Evolutionary conservation across 2,113 vertebrate genomes (phyloP).

Genomic region (Glaucidium brasilianum): DNA sequence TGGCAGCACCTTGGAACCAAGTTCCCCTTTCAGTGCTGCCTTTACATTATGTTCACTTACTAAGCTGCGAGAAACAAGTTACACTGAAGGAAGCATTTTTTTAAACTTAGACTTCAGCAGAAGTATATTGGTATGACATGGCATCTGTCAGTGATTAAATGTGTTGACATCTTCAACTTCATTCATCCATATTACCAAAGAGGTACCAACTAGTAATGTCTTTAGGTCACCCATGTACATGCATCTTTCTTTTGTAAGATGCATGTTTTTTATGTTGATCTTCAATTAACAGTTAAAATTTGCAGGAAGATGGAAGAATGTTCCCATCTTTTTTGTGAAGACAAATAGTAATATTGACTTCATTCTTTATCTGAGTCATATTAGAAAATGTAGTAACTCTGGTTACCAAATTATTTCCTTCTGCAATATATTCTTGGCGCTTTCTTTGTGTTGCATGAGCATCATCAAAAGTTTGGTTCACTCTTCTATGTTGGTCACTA

Average conservation of each 20-base stretch:
- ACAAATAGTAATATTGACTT: neutral
- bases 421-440: neutral
- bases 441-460: neutral
- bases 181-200: neutral
- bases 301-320: neutral
- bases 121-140: neutral
- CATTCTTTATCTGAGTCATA: neutral
- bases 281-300: neutral
- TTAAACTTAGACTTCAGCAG: neutral
- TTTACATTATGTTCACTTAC: neutral
- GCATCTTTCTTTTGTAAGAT: neutral
- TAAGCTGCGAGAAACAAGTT: neutral
- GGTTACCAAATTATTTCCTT: constrained; percentile 16
- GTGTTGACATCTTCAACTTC: neutral
- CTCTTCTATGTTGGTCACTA: neutral
- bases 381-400: constrained; percentile 11
- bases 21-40: neutral
- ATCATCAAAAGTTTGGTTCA: neutral
- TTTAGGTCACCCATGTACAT: neutral
- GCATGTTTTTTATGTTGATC: neutral
- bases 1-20: neutral
- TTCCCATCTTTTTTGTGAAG: neutral
- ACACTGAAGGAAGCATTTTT: neutral
- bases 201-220: neutral
- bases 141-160: neutral